Conservation (phyloP, 1,140 invertebrate genomes). For the Cotesia glomerata region DNA sequence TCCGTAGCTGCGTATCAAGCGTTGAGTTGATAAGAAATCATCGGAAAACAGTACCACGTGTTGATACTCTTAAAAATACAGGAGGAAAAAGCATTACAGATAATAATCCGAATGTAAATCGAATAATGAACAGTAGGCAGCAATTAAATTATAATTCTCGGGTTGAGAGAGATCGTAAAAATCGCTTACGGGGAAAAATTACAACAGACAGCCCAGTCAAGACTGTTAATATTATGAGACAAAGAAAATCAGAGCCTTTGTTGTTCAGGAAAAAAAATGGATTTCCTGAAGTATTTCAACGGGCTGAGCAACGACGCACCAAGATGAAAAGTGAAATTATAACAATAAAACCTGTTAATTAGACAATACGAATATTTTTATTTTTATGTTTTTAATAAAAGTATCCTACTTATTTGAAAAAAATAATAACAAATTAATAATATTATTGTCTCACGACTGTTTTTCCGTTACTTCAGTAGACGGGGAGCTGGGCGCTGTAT, state of each 20-base stretch:
- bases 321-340: conserved; percentile 21
- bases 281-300: conserved; percentile 42
- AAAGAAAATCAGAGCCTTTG: conserved; percentile 39
- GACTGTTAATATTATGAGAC: conserved; percentile 46
- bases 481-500: not conserved
- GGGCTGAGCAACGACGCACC: not conserved
- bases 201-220: conserved; percentile 45
- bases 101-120: not conserved
- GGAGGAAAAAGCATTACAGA: not conserved
- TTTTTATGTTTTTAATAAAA: not conserved
- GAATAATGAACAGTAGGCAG: not conserved
- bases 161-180: conserved; percentile 11
- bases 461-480: conserved; percentile 16
- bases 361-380: not conserved
- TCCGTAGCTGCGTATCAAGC: conserved; percentile 51
- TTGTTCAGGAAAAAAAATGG: conserved; percentile 47
- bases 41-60: conserved; percentile 20
- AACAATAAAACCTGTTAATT: conserved; percentile 9
- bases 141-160: conserved; percentile 11
- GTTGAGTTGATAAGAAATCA: conserved; percentile 47
- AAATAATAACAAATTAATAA: not conserved
- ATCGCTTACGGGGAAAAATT: conserved; percentile 23
- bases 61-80: not conserved
- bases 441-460: conserved; percentile 10
- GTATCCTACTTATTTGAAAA: not conserved